These are phyloP conservation scores for Carpatolechia fugitivella DNA, from an alignment of 2,888 invertebrate species.

Conservation along the genomic window DNA sequence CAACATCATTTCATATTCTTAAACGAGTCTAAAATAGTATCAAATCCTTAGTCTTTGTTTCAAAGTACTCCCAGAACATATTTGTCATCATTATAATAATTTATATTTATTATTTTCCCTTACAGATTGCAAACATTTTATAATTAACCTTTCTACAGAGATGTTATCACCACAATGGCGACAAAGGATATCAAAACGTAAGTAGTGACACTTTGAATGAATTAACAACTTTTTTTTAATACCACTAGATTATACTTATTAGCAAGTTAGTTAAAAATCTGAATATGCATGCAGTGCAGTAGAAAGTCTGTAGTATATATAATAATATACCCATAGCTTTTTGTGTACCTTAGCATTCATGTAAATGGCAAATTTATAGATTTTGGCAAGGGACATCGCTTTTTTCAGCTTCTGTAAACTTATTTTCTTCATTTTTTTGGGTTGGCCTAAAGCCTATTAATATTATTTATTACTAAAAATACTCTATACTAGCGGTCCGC, in stretches of 20 bases:
- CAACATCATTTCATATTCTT: too few species aligned
- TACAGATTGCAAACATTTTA: background rate
- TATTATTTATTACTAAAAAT: too few species aligned
- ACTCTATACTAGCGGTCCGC: too few species aligned
- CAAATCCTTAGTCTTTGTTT: too few species aligned
- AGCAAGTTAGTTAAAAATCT: background rate
- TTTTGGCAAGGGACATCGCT: background rate
- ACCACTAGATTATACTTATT: background rate
- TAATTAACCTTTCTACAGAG: background rate
- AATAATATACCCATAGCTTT: background rate
- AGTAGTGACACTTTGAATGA: constrained; percentile 33
- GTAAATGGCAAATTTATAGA: background rate
- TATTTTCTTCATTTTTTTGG: background rate
- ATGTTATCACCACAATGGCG: constrained; percentile 53
- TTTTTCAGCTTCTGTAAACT: background rate
- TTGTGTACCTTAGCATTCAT: background rate
- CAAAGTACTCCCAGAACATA: too few species aligned
- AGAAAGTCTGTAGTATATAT: too few species aligned
- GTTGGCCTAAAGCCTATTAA: too few species aligned
- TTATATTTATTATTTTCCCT: background rate
- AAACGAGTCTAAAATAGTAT: too few species aligned
- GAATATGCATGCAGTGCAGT: too few species aligned
- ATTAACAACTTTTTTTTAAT: background rate
- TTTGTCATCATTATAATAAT: too few species aligned
- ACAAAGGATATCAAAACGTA: constrained; percentile 56